phyloP scores from a whole-genome alignment of 1,140 invertebrate genomes.

The Bombyx mori region ASM3026992v2 NC_085121.1:6413001-6413500 shows the following conservation, averaged over 20 bases:
- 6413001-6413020: not conserved
- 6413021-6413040: slow-evolving; percentile 61
- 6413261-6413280: slow-evolving; percentile 49
- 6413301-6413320: slow-evolving; percentile 15
- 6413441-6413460: too few species aligned
- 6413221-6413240: slow-evolving; percentile 46
- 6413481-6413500: too few species aligned
- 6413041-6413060: slow-evolving; percentile 49
- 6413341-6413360: slow-evolving; percentile 1
- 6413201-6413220: slow-evolving; percentile 40
- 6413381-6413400: not conserved
- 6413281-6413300: slow-evolving; percentile 42
- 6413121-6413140: not conserved
- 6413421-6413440: too few species aligned
- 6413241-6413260: slow-evolving; percentile 51
- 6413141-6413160: too few species aligned
- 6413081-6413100: slow-evolving; percentile 56
- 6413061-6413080: slow-evolving; percentile 46
- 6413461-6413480: too few species aligned
- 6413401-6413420: not conserved
- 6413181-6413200: slow-evolving; percentile 47
- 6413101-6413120: slow-evolving; percentile 28
- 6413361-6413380: slow-evolving; percentile 2
- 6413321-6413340: slow-evolving; percentile 5
- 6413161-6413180: slow-evolving; percentile 7